Conservation (phyloP, 64 coral and sea anemone species). For the Montipora sp. region DNA sequence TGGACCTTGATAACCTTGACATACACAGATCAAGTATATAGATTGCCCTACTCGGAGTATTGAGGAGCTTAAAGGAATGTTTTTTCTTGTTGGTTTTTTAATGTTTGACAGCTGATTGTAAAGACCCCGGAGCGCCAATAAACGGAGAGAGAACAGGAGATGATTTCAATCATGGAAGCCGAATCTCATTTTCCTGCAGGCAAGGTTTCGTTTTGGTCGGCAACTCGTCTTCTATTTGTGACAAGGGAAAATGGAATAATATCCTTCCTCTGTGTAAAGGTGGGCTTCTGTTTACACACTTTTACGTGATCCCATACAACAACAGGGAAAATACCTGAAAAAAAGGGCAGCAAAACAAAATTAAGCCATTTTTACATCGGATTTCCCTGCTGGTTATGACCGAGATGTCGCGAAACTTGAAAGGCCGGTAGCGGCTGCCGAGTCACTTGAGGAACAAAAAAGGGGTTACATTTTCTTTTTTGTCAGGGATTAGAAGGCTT, state of each 20-base stretch:
- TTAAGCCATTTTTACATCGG: no score
- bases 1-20: no score
- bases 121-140: constrained; percentile 39
- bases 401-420: no score
- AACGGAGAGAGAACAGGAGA: constrained; percentile 37
- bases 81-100: neutral
- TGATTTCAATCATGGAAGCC: constrained; percentile 43
- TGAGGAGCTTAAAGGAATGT: neutral
- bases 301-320: neutral
- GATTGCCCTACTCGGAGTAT: no score
- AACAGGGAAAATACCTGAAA: no score
- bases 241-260: constrained; percentile 41
- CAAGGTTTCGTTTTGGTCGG: constrained; percentile 23
- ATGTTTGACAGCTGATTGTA: constrained; percentile 13
- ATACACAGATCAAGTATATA: no score
- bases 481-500: no score
- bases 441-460: no score
- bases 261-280: constrained; percentile 12
- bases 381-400: no score
- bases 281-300: neutral
- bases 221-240: neutral
- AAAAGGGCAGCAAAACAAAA: no score
- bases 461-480: no score
- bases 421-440: no score
- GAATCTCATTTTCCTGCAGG: constrained; percentile 16